These are phyloP conservation scores for Ruditapes philippinarum DNA, from an alignment of 1,140 invertebrate species.

Conservation along the genomic window DNA sequence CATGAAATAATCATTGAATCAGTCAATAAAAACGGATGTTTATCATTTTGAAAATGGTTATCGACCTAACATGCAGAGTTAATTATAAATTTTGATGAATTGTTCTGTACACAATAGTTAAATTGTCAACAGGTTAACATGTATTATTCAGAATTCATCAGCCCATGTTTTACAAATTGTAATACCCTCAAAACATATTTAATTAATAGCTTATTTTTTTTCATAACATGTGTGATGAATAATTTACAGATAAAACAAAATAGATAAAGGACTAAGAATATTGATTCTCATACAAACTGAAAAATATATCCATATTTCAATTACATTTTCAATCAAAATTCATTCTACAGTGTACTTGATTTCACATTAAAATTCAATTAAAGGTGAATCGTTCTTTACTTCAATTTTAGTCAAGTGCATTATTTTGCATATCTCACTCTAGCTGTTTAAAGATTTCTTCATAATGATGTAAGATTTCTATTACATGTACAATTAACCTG, in stretches of 20 bases:
- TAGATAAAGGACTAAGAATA: slow-evolving; percentile 1
- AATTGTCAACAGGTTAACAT: neutral
- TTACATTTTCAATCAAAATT: too few relatives aligned
- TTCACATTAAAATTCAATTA: too few relatives aligned
- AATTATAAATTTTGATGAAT: neutral
- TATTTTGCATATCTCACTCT: too few relatives aligned
- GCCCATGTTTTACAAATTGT: too few relatives aligned
- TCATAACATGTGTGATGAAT: slow-evolving; percentile 6
- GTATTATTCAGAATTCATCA: neutral
- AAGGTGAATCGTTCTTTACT: too few relatives aligned
- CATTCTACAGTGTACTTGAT: too few relatives aligned
- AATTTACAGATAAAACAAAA: neutral
- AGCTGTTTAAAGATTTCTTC: too few relatives aligned
- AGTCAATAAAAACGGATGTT: neutral
- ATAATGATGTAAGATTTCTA: too few relatives aligned
- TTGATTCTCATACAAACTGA: too few relatives aligned
- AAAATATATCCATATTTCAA: too few relatives aligned
- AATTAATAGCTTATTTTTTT: neutral
- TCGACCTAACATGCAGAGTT: neutral
- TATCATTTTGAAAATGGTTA: neutral
- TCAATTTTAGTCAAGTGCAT: too few relatives aligned
- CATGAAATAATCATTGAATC: slow-evolving; percentile 8
- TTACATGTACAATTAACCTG: too few relatives aligned
- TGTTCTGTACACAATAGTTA: neutral
- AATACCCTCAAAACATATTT: neutral